Evolutionary conservation across 2,888 invertebrate species (phyloP), one percentile per base, ranked within the genome.

Genomic region (Tenodera sinensis): DNA sequence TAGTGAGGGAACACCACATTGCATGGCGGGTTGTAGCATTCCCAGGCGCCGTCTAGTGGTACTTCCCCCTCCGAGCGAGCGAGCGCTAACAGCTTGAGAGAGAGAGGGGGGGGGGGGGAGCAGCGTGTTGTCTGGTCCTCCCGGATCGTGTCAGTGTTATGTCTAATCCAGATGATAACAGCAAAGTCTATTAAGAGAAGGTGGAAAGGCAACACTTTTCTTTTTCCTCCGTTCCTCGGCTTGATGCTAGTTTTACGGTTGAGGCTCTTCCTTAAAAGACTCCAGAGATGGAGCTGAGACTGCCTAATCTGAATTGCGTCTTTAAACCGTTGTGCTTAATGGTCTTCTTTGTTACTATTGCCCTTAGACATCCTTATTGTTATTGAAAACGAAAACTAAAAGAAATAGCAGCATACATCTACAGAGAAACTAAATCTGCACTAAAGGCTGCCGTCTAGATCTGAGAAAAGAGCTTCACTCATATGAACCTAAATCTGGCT

Each of bases 161-260:
- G 90, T 90, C 89, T 86, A 90, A 88, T 88, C 90, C 85, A 85
- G 83, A 90, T 88, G 88, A 88, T 86, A 83, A 81, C 89, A 84
- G 54, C 87, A 47, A 85, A 83, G 87, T 81, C 86, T 81, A 28
- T 85, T 85, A 85, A 30, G 85, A 85, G 85, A 27, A 54, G 47
- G 54, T 71, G 54, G 54, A 71, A 71, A 71, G 54, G 54, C 54
- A 71, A 71, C 54, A 6, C 54, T 71, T 71, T 71, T 71, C 25
- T 25, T 71, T 71, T 71, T 71, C 54, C 54, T 6, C 6, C 54
- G 20, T 71, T 71, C 54, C 20, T 20, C 25, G 25, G 54, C 54
- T 71, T 71, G 20, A 71, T 71, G 54, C 54, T 71, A 71, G 20
- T 71, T 71, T 71, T 71, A 71, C 54, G 54, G 54, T 20, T 71